These are phyloP conservation scores for Catocala sponsa DNA, from an alignment of 2,888 invertebrate species.

Conservation along the genomic window DNA sequence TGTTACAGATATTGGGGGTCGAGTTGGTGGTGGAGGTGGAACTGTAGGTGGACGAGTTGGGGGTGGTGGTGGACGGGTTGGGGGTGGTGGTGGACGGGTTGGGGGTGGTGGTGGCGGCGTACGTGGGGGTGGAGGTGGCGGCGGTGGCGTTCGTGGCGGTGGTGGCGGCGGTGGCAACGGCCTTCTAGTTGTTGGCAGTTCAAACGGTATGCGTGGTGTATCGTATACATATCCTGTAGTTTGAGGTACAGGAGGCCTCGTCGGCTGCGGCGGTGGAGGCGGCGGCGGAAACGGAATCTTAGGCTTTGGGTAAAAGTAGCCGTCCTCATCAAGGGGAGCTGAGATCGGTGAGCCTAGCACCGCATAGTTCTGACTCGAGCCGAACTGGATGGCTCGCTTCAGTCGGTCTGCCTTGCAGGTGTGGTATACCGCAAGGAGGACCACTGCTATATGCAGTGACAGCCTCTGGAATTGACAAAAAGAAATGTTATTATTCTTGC, in stretches of 20 bases:
- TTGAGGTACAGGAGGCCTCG: conserved; percentile 31
- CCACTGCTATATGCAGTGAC: conserved; percentile 81
- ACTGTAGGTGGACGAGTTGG: conserved; percentile 29
- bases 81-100: conserved; percentile 21
- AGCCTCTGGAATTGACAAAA: conserved; percentile 76
- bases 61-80: conserved; percentile 31
- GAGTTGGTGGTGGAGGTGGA: conserved; percentile 33
- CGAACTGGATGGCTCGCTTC: conserved; percentile 71
- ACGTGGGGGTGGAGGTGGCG: conserved; percentile 36
- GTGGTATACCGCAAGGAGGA: conserved; percentile 77
- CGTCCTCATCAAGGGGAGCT: conserved; percentile 78
- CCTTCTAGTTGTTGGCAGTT: conserved; percentile 41
- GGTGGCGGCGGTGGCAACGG: conserved; percentile 39
- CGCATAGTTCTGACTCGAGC: conserved; percentile 77
- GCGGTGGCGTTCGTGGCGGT: conserved; percentile 28
- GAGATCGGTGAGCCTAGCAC: conserved; percentile 75
- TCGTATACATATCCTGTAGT: conserved; percentile 54
- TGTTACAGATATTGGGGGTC: conserved; percentile 30
- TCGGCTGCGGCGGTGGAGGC: conserved; percentile 52
- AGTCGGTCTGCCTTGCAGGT: conserved; percentile 73
- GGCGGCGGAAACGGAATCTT: conserved; percentile 79
- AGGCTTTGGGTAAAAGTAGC: conserved; percentile 83
- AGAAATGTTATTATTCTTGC: background rate
- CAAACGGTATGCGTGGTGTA: conserved; percentile 52
- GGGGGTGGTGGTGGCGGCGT: conserved; percentile 27